A percentile compares a stretch with the other conserved stretches of the same genome.
phyloP scores from a whole-genome alignment of 1,140 invertebrate species.

The Oncopodura yosiiana region DNA sequence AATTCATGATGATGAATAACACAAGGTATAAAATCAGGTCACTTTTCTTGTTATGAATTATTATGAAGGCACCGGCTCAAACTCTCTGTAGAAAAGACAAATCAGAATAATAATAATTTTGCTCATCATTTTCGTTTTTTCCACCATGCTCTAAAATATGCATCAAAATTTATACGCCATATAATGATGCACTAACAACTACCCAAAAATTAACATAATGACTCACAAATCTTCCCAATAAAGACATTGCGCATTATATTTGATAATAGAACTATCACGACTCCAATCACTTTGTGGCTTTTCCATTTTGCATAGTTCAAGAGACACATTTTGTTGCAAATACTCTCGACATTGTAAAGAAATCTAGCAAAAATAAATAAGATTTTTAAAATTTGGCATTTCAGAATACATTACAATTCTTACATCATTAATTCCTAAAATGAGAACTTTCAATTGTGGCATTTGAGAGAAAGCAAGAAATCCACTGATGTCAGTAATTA shows the following conservation, averaged over 20 bases:
- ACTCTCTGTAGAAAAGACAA: too few species aligned
- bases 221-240: constrained; percentile 17
- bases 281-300: constrained; percentile 12
- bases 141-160: too few species aligned
- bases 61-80: too few species aligned
- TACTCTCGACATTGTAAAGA: constrained; percentile 4
- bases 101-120: too few species aligned
- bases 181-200: too few species aligned
- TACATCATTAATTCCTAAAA: constrained; percentile 11
- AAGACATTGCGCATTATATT: constrained; percentile 9
- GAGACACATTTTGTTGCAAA: background rate
- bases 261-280: constrained; percentile 9
- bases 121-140: too few species aligned
- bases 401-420: background rate
- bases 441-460: background rate
- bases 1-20: too few species aligned
- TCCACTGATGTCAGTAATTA: constrained; percentile 8
- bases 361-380: background rate
- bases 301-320: constrained; percentile 3
- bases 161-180: too few species aligned
- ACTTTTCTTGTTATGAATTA: too few species aligned
- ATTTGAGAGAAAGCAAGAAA: constrained; percentile 1
- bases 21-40: too few species aligned
- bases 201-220: too few species aligned
- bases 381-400: background rate